These are phyloP conservation scores for Ariopsis seemanni DNA, from an alignment of 2,113 vertebrate genomes.

Conservation along the genomic window DNA sequence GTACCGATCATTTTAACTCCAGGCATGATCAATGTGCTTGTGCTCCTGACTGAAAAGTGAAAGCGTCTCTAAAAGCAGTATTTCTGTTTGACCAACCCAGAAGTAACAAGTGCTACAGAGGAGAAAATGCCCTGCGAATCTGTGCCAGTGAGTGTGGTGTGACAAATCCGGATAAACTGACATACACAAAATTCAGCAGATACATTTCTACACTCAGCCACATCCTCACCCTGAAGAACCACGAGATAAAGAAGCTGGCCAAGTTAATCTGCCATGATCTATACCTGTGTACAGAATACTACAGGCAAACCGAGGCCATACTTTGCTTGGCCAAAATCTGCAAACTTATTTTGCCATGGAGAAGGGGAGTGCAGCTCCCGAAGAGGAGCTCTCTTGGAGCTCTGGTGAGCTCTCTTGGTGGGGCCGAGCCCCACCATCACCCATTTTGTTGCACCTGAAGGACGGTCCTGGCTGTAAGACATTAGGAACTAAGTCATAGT, in stretches of 20 bases:
- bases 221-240: constrained; percentile 24
- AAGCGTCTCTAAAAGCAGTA: not conserved
- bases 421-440: no score
- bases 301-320: constrained; percentile 5
- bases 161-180: not conserved
- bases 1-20: constrained; percentile 1
- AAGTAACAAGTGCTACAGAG: not conserved
- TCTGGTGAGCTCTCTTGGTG: no score
- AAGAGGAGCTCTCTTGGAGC: no score
- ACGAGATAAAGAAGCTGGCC: constrained; percentile 13
- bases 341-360: constrained; percentile 29
- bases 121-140: constrained; percentile 23
- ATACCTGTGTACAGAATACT: constrained; percentile 30
- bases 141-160: constrained; percentile 9
- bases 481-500: no score
- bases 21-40: not conserved
- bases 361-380: not conserved
- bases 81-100: constrained; percentile 16
- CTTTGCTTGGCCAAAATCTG: constrained; percentile 26
- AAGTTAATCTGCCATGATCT: constrained; percentile 36
- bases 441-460: no score
- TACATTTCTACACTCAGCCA: constrained; percentile 33
- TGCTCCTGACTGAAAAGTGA: constrained; percentile 13
- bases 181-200: not conserved
- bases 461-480: no score